Percentiles rank a stretch among this genome's conserved stretches.
Evolutionary conservation across 2,113 vertebrate species (phyloP).

Genomic region (Myrmecobius fasciatus): DNA sequence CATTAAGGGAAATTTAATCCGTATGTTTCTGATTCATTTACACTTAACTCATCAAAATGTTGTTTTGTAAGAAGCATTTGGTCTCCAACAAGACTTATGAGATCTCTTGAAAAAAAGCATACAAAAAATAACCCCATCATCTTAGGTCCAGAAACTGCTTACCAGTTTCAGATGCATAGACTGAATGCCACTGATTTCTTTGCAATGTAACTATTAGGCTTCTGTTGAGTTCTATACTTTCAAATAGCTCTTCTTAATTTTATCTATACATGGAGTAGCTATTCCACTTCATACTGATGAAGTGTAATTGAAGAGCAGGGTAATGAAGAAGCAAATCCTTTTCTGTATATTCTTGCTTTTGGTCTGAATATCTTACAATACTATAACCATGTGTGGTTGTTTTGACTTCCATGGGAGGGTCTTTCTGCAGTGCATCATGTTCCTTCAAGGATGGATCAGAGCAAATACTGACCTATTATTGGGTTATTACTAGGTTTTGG

Average conservation of each 20-base stretch:
- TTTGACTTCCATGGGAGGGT: neutral
- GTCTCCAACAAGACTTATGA: slow-evolving; percentile 6
- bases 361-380: neutral
- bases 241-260: neutral
- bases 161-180: neutral
- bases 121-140: neutral
- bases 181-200: neutral
- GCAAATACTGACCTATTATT: neutral
- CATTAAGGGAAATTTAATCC: slow-evolving; percentile 73
- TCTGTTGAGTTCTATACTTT: neutral
- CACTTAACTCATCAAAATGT: slow-evolving; percentile 75
- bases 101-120: neutral
- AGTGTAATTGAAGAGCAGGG: neutral
- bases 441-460: neutral
- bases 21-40: slow-evolving; percentile 75
- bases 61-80: slow-evolving; percentile 67
- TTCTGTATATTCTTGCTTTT: neutral
- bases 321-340: neutral
- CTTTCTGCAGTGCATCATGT: neutral
- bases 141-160: neutral
- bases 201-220: neutral
- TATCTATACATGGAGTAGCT: neutral
- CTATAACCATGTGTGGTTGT: neutral
- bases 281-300: neutral
- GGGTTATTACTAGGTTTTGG: neutral